Evolutionary conservation across 1,140 invertebrate genomes (phyloP), one percentile per base, ranked within the genome.

Genomic region (Caenorhabditis latens): DNA sequence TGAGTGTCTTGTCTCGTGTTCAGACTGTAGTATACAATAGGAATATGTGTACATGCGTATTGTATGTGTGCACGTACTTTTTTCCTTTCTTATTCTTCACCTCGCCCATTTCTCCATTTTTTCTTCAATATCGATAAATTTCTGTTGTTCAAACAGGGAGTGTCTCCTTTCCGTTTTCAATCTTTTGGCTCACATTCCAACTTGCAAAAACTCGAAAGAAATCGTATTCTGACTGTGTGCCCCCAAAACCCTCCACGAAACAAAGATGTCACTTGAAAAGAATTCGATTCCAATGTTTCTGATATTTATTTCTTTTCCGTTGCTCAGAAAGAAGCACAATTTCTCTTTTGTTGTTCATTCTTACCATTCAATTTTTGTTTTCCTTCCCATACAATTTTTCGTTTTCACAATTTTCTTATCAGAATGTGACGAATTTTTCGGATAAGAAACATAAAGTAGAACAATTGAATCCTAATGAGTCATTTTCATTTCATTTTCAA

Each of bases 61-160:
- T 53, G 50, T 58, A 21, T 58, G 57, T 58, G 57, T n/a, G 57
- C 57, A 58, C 57, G 21, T n/a, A 58, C 21, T 58, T 21, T 58
- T n/a, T 58, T 21, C 57, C 8, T 58, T 21, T 58, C 21, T 21
- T 21, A 9, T 58, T 58, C n/a, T 58, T 58, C 19, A 53, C 50
- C 50, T 53, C 50, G 11, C 32, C 50, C 50, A 53, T 53, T 53
- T 58, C 19, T 58, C 57, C n/a, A 9, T 21, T 58, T 58, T 21
- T 58, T 58, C 21, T 58, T 58, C n/a, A 14, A 58, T 58, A 58
- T 58, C 57, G 57, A 58, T 58, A 58, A 58, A 53, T 53, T 53
- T 53, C 13, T 53, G 50, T 21, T 58, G 57, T n/a, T 58, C 57
- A 58, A 58, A 58, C 21, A 58, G 57, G 57, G 57, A 21, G 57